phyloP scores from a whole-genome alignment of 2,113 vertebrate genomes.

The Prietella phreatophila region DNA sequence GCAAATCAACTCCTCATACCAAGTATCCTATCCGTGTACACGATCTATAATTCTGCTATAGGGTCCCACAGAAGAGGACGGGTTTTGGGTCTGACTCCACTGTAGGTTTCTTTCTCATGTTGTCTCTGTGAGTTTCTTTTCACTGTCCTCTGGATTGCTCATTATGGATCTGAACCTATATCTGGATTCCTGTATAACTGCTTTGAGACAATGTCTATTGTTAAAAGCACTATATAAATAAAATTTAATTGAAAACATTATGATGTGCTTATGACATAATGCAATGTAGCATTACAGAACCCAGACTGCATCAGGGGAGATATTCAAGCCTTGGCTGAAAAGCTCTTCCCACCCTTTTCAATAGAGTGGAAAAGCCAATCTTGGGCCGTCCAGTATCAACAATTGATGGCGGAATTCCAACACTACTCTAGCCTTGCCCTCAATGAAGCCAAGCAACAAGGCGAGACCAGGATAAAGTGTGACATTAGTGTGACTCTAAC shows the following conservation, averaged over 20 bases:
- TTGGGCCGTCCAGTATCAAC: constrained; percentile 36
- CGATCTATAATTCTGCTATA: not conserved
- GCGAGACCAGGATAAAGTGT: not conserved
- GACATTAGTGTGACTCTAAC: not conserved
- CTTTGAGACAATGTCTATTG: not conserved
- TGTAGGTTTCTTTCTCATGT: not conserved
- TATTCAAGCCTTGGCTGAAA: constrained; percentile 12
- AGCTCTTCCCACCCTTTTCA: constrained; percentile 37
- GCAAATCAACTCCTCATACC: not conserved
- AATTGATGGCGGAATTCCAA: constrained; percentile 26
- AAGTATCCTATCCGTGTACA: not conserved
- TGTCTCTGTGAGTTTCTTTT: not conserved
- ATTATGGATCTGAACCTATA: not conserved
- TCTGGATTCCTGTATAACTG: not conserved
- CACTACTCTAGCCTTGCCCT: constrained; percentile 6
- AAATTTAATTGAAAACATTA: not conserved
- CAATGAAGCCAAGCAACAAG: not conserved
- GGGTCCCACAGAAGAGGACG: not conserved
- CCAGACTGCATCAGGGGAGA: constrained; percentile 23
- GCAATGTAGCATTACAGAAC: constrained; percentile 10
- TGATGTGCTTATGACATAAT: constrained; percentile 22
- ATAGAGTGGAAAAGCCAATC: constrained; percentile 17
- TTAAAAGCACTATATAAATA: not conserved
- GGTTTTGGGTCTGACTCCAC: not conserved
- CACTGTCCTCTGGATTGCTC: not conserved